Evolutionary conservation across 2,888 invertebrate genomes (phyloP), one percentile per base, ranked within the genome.

Genomic region (Amblyjoppa proteus): DNA sequence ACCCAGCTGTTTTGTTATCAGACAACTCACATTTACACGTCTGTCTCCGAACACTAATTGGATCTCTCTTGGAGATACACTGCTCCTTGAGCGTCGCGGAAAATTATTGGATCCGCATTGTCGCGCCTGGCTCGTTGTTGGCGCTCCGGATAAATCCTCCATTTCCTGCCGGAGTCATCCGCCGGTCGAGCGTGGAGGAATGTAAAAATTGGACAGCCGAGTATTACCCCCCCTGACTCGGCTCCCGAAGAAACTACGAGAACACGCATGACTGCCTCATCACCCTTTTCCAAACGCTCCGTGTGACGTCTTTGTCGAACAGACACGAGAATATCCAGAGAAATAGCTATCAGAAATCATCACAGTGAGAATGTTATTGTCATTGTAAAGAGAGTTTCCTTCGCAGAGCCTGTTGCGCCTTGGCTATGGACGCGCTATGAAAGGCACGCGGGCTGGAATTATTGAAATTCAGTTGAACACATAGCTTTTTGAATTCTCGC

Each of bases 11-110:
- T 75, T 64, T 70, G 83, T 66, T 83, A 83, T 56, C 56, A 64
- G 53, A 13, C 70, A 34, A 81, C 71, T 45, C 66, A 34, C 84
- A 76, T 73, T 66, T 66, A 53, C 80, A 64, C 61, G 80, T 76
- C 68, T 68, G 73, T 73, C 70, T 73, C 58, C 51, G 25, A 38
- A 68, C 49, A n/a, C 80, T 84, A 84, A 84, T 84, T 81, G 84
- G 76, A 73, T 73, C 71, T 58, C 51, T 71, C 25, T 11, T 11
- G 41, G 45, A 28, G 34, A 71, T 11, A 41, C 49, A 31, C 20
- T 25, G 5, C 11, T 20, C 25, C 56, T 64, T 38, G 70, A 41
- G 41, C 16, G 68, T 58, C 51, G 20, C 51, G 28, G 74, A 28
- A 70, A 79, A 79, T 75, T 71, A 66, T 51, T 56, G 69, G 66